Evolutionary conservation across 2,888 invertebrate genomes (phyloP).

Genomic region (Dolichopus griseipennis): DNA sequence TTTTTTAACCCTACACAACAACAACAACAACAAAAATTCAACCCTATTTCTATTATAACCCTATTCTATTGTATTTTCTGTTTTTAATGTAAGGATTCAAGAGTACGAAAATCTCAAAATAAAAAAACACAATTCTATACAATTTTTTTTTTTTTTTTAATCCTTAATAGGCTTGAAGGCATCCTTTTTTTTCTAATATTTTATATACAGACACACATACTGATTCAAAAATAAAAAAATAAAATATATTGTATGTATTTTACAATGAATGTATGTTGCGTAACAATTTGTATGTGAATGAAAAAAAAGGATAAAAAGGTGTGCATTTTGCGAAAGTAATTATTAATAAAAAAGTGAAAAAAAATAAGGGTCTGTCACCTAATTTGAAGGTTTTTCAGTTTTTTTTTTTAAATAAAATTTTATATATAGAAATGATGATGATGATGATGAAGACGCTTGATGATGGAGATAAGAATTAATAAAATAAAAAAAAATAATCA

Average conservation of each 20-base stretch:
- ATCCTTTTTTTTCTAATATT: neutral
- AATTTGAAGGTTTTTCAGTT: neutral
- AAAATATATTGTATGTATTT: no score
- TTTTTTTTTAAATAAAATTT: neutral
- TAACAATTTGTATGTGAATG: neutral
- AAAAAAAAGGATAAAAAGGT: slow-evolving; percentile 2
- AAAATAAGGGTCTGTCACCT: slow-evolving; percentile 4
- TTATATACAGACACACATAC: no score
- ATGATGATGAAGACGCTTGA: neutral
- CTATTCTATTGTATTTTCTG: neutral
- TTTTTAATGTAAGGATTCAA: no score
- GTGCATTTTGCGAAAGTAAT: neutral
- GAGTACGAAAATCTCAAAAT: neutral
- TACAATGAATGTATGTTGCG: neutral
- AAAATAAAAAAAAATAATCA: no score
- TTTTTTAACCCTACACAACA: no score
- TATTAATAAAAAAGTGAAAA: neutral
- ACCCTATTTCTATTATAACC: neutral
- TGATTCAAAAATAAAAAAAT: no score
- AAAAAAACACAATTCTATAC: neutral
- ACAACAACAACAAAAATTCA: no score
- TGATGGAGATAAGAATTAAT: no score
- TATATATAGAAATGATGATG: neutral
- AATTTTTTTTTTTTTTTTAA: neutral
- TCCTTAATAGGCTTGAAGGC: neutral